phyloP scores from a whole-genome alignment of 2,797 vertebrate genomes.

The Cirrhinus mrigala region DNA sequence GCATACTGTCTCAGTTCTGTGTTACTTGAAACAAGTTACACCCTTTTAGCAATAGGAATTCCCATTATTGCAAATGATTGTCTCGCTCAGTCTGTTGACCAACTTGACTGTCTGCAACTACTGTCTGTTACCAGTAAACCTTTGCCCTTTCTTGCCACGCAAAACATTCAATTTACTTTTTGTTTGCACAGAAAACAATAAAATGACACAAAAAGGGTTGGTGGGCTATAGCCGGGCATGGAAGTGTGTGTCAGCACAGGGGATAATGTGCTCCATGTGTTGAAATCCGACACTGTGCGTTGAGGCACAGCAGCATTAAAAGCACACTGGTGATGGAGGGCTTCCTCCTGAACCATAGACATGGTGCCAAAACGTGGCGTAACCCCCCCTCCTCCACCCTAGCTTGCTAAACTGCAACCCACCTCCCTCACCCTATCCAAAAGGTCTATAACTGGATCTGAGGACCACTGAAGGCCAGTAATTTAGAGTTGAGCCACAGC shows the following conservation, averaged over 20 bases:
- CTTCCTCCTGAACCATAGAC: slow-evolving; percentile 69
- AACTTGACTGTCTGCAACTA: slow-evolving; percentile 34
- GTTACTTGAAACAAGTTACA: slow-evolving; percentile 5
- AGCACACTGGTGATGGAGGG: slow-evolving; percentile 67
- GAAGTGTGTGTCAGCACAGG: slow-evolving; percentile 62
- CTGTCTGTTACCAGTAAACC: slow-evolving; percentile 61
- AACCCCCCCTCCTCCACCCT: slow-evolving; percentile 38
- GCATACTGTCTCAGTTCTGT: background rate
- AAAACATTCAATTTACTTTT: slow-evolving; percentile 71
- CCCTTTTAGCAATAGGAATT: slow-evolving; percentile 11
- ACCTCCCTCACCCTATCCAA: slow-evolving; percentile 25
- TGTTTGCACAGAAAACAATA: slow-evolving; percentile 80
- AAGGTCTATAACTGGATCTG: slow-evolving; percentile 40
- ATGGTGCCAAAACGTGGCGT: slow-evolving; percentile 56
- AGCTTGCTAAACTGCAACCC: slow-evolving; percentile 27
- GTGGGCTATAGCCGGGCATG: slow-evolving; percentile 60
- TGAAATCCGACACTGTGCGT: slow-evolving; percentile 69
- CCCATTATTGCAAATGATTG: slow-evolving; percentile 32
- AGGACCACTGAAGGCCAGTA: slow-evolving; percentile 34
- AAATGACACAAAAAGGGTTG: slow-evolving; percentile 44
- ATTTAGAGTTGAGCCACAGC: slow-evolving; percentile 47
- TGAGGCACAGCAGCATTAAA: slow-evolving; percentile 60
- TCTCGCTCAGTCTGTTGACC: background rate
- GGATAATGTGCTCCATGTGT: slow-evolving; percentile 78
- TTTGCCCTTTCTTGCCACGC: slow-evolving; percentile 68